Evolutionary conservation across 2,797 vertebrate species (phyloP).

Genomic region (Pseudochaenichthys georgianus): DNA sequence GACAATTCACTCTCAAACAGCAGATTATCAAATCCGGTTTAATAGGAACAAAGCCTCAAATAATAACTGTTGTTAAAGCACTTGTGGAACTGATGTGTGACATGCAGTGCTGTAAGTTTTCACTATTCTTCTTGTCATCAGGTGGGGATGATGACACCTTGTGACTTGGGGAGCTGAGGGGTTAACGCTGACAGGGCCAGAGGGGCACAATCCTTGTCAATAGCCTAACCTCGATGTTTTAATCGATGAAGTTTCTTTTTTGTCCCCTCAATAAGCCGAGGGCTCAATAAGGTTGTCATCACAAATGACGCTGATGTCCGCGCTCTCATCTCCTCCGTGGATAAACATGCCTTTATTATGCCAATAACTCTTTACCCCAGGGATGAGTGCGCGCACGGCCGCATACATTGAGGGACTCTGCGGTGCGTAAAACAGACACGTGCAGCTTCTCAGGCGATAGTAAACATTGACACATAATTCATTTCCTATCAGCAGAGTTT

Average conservation of each 20-base stretch:
- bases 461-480: conserved; percentile 3
- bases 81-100: not conserved
- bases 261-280: conserved; percentile 71
- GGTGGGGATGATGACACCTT: conserved; percentile 66
- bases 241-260: conserved; percentile 75
- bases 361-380: conserved; percentile 75
- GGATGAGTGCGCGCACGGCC: conserved; percentile 71
- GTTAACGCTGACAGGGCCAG: conserved; percentile 63
- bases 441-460: conserved; percentile 24
- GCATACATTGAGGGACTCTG: conserved; percentile 75
- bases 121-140: conserved; percentile 48
- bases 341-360: conserved; percentile 82
- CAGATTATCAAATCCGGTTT: not conserved
- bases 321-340: conserved; percentile 74
- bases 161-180: conserved; percentile 59
- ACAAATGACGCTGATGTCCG: conserved; percentile 78
- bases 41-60: not conserved
- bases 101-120: conserved; percentile 53
- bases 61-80: not conserved
- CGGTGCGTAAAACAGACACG: conserved; percentile 31
- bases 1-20: not conserved
- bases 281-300: conserved; percentile 84
- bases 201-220: conserved; percentile 66
- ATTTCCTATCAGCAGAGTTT: not conserved
- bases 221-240: conserved; percentile 73